Base-by-base conservation (phyloP, 2,113 vertebrate genomes). In the Bubo blakistoni region DNA sequence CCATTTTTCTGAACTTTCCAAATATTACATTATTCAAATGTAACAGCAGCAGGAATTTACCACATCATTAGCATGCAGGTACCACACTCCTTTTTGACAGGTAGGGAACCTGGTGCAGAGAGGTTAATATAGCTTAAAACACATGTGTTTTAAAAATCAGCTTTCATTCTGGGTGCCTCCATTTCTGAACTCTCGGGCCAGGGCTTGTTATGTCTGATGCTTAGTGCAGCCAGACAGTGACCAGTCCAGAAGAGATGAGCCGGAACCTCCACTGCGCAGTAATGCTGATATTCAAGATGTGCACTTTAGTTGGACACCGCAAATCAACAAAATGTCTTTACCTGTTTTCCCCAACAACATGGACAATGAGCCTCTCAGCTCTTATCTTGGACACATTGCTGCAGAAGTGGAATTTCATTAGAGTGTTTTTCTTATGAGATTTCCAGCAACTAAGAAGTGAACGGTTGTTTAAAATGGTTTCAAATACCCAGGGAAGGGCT, bases 161-260 rank as follows among this genome's bases (percentile, higher is more conserved):
- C 7, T 27, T 67, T 38, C 40, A 34, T 91, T 52, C 49, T 79
- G 30, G 9, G 42, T 77, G 21, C 13, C 5, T 93, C 70, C 16
- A 19, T 49, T 94, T 82, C 70, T 58, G 25, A 20, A 61, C 4
- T 32, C 40, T 18, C 27, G 32, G 57, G 8, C 34, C 49, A 66
- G 36, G 65, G 54, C 16, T 58, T 38, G 20, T 40, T 62, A 38
- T 20, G 44, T 32, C 34, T 52, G 20, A 51, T 25, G 27, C 7
- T n/a, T 55, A 84, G 73, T 0, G 0, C 18, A 57, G 42, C 22
- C 42, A 62, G 38, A 12, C 20, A 77, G 18, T 15, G 46, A 81
- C 32, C 20, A 44, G 18, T 8, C 15, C 32, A 52, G 63, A 70
- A 58, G 29, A 73, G 16, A 26, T n/a, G 32, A 88, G 22, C 49